Base-by-base conservation (phyloP, 2,113 vertebrate species). In the Oreochromis aureus region DNA sequence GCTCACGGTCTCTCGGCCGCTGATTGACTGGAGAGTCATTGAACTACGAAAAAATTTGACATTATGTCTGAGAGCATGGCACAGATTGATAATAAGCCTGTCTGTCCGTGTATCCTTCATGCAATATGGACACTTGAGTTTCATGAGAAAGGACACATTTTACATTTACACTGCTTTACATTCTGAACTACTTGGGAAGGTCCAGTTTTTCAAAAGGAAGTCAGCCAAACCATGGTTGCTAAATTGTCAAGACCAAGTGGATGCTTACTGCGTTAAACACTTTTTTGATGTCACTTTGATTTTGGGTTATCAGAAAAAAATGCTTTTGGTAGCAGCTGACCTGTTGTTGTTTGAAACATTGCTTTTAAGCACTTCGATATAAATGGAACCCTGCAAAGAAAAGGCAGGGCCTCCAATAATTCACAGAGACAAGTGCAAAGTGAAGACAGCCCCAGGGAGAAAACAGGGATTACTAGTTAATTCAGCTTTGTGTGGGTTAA, bases 401-500 rank as follows among this genome's bases (percentile, higher is more conserved):
- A 79, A 88, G 53, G 51, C 48, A 82, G 55, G 6, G 51, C 51
- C 53, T 86, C 81, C 61, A 80, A 91, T 93, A 90, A 94, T 93
- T 87, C 86, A 91, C 86, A 10, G 80, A 91, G 90, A 94, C 90
- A 90, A 89, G 87, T 90, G 85, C 73, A 87, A 91, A 91, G 92
- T 89, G 84, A 94, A 87, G 58, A 86, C 48, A 63, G 86, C 89
- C 81, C 41, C 63, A 6, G 90, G 91, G 89, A 88, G 54, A 91
- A 80, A 89, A 89, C 89, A 86, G 63, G 88, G 90, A 89, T 90
- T 91, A 92, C 81, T 86, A 51, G 81, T 91, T 94, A 89, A 93
- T 92, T 89, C 89, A 88, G 84, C 86, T 89, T 90, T 91, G 89
- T 91, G 92, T 24, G 66, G 88, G 92, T 93, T 89, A 85, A 93